phyloP scores from a whole-genome alignment of 2,797 vertebrate species.

The Anguilla anguilla region DNA sequence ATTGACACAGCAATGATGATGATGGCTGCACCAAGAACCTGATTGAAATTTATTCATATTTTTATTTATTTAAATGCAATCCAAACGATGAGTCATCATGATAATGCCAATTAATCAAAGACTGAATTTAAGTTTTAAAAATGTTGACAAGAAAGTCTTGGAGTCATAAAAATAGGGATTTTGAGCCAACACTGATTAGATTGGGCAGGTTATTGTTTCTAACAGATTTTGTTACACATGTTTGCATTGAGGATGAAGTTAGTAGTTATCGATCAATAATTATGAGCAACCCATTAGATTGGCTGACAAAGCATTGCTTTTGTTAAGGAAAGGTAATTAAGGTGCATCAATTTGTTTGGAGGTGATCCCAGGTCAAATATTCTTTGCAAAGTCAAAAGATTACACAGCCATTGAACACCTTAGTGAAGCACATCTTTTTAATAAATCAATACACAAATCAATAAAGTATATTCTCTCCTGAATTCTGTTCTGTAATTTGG shows the following conservation, averaged over 20 bases:
- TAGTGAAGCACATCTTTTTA: neutral
- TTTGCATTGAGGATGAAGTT: neutral
- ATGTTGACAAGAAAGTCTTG: neutral
- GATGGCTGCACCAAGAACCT: neutral
- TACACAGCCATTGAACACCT: neutral
- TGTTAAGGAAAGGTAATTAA: neutral
- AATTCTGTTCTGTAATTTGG: neutral
- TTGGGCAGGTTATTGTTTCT: neutral
- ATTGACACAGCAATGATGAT: neutral
- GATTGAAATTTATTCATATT: neutral
- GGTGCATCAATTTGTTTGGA: neutral
- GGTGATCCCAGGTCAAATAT: neutral
- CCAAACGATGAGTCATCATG: neutral
- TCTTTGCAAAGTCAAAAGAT: neutral
- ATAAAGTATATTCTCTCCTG: neutral
- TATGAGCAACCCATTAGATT: neutral
- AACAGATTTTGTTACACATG: neutral
- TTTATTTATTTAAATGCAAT: neutral
- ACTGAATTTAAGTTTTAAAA: neutral
- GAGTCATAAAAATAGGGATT: neutral
- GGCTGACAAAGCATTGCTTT: neutral
- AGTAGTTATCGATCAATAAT: neutral
- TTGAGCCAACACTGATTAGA: neutral
- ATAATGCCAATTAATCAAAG: neutral
- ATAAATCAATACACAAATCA: neutral